Evolutionary conservation across 2,113 vertebrate species (phyloP), one percentile per base, ranked within the genome.

Genomic region (Psophia crepitans): DNA sequence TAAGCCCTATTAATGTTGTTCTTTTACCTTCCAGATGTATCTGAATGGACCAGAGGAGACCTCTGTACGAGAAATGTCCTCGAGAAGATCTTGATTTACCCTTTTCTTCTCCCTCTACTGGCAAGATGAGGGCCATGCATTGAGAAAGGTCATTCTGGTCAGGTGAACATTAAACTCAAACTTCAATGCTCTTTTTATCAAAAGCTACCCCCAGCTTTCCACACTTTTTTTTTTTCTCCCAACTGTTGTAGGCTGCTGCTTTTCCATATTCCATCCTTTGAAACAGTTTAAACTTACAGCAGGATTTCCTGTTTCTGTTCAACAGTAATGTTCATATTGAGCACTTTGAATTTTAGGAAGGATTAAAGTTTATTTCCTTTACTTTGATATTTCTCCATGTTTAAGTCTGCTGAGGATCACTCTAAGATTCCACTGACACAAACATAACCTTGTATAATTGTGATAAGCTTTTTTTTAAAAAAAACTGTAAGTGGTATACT

Each of bases 1-100:
- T 41, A 20, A 89, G 8, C 26, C 23, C 48, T 60, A 0, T 10
- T 58, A 24, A 75, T 22, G 14, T 11, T 54, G 49, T 24, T 84
- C 87, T 95, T 71, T 92, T 61, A 39, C 90, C 78, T 69, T 96
- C 78, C 96, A 98, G 98, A 53, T 84, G 49, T 98, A 97, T 74
- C 96, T 97, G 73, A 95, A 43, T 28, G 97, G 89, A 83, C 87
- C 92, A 43, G 84, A 94, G 30, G 88, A 90, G 37, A 54, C 51
- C 15, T 20, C 18, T 46, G 32, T 46, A 18, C 63, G 51, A 21
- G 32, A 86, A 74, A 8, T 30, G 39, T 26, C 90, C 87, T 13
- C 26, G 3, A 32, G 33, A 32, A 66, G 8, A 8, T 60, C 3
- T 5, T 61, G 66, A 79, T 57, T 79, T 49, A 8, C 33, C 39